Percentiles rank a stretch among this genome's conserved stretches.
Evolutionary conservation across 2,797 vertebrate species (phyloP).

Genomic region (Lates japonicus): DNA sequence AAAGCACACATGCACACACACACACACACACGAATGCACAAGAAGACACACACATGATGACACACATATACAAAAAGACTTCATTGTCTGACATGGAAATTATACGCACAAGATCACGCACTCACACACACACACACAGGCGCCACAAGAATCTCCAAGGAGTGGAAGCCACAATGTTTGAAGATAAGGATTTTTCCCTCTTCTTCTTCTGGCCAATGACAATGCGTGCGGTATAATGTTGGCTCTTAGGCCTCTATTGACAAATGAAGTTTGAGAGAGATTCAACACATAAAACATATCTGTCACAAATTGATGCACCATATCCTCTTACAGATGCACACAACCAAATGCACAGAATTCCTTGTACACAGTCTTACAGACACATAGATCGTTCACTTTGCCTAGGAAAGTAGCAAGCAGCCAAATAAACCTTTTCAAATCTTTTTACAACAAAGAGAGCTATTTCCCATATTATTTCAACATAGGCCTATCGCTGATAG

Average conservation of each 20-base stretch:
- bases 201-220: slow-evolving; percentile 32
- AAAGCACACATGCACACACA: slow-evolving; percentile 75
- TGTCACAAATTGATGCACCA: slow-evolving; percentile 32
- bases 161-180: slow-evolving; percentile 88
- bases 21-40: slow-evolving; percentile 82
- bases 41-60: slow-evolving; percentile 43
- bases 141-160: slow-evolving; percentile 90
- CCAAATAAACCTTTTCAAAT: background rate
- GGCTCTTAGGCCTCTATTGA: slow-evolving; percentile 59
- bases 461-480: slow-evolving; percentile 4
- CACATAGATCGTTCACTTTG: background rate
- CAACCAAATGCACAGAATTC: background rate
- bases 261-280: slow-evolving; percentile 69
- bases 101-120: slow-evolving; percentile 47
- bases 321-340: background rate
- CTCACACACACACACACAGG: slow-evolving; percentile 80
- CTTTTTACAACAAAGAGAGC: background rate
- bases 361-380: background rate
- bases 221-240: slow-evolving; percentile 19
- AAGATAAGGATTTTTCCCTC: slow-evolving; percentile 86
- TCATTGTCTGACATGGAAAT: slow-evolving; percentile 72
- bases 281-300: slow-evolving; percentile 72
- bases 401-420: background rate
- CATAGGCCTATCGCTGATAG: background rate
- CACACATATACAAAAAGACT: slow-evolving; percentile 62